Conservation (phyloP, 2,888 invertebrate species). For the Hydrotaea diabolus region DNA sequence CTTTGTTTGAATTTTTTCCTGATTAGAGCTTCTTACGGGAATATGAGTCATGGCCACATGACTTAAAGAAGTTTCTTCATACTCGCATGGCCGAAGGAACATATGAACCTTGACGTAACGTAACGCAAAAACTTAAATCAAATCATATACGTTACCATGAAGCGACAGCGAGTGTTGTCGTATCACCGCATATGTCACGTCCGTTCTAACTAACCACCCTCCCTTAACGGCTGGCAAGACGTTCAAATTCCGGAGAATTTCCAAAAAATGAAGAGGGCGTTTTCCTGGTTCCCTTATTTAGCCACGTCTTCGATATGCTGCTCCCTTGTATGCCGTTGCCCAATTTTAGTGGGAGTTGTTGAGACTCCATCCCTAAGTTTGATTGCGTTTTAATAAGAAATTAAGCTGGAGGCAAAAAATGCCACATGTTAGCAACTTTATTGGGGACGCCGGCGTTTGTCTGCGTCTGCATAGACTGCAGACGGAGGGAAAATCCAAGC, state of each 20-base stretch:
- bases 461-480: no score
- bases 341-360: slow-evolving; percentile 18
- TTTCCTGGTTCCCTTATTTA: background rate
- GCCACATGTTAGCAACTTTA: slow-evolving; percentile 10
- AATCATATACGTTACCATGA: slow-evolving; percentile 5
- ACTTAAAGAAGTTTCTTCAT: slow-evolving; percentile 15
- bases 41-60: slow-evolving; percentile 45
- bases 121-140: slow-evolving; percentile 33
- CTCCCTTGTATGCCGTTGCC: slow-evolving; percentile 11
- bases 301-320: background rate
- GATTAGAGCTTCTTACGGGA: background rate
- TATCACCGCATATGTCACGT: background rate
- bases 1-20: background rate
- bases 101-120: background rate
- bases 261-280: slow-evolving; percentile 40
- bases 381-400: slow-evolving; percentile 51
- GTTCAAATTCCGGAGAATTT: background rate
- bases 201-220: background rate
- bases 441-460: no score
- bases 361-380: slow-evolving; percentile 17
- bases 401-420: slow-evolving; percentile 36
- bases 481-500: background rate
- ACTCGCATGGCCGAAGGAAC: background rate
- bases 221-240: slow-evolving; percentile 27
- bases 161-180: background rate